Percentiles rank a stretch among this genome's conserved stretches.
Conservation (phyloP, 2,797 vertebrate genomes). For the Lagodon rhomboides region DNA sequence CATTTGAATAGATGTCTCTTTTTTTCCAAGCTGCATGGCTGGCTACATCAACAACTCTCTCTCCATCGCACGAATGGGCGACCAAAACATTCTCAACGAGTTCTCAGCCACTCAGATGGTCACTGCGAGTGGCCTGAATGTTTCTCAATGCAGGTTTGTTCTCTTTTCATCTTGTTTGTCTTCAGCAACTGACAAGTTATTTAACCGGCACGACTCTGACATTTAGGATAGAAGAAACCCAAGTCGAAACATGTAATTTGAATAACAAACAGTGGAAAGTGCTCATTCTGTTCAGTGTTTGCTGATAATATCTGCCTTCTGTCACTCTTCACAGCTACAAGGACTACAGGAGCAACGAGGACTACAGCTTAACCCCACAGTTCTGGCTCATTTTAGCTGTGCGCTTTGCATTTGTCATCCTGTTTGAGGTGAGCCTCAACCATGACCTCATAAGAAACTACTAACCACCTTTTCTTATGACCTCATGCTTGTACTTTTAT, state of each 20-base stretch:
- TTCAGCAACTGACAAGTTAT: neutral
- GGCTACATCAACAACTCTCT: conserved; percentile 94
- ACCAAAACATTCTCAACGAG: conserved; percentile 71
- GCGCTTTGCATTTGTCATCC: conserved; percentile 92
- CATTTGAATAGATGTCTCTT: neutral
- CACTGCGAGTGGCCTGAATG: conserved; percentile 58
- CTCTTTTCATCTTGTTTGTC: conserved; percentile 15
- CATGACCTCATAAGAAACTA: neutral
- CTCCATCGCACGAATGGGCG: conserved; percentile 83
- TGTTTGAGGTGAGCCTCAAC: conserved; percentile 90
- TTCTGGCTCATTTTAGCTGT: conserved; percentile 95
- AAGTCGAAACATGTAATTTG: conserved; percentile 16
- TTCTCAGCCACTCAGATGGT: conserved; percentile 58
- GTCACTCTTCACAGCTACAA: conserved; percentile 86
- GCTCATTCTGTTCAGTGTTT: neutral
- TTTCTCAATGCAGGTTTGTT: conserved; percentile 90
- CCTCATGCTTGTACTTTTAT: neutral
- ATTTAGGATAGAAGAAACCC: neutral
- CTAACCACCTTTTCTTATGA: neutral
- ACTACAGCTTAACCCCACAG: conserved; percentile 88
- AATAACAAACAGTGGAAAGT: neutral
- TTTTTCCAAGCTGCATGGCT: conserved; percentile 86
- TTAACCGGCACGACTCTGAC: neutral
- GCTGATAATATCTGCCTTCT: conserved; percentile 1
- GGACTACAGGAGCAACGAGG: conserved; percentile 88